phyloP scores from a whole-genome alignment of 1,140 invertebrate species.

The Drosophila suzukii region DNA sequence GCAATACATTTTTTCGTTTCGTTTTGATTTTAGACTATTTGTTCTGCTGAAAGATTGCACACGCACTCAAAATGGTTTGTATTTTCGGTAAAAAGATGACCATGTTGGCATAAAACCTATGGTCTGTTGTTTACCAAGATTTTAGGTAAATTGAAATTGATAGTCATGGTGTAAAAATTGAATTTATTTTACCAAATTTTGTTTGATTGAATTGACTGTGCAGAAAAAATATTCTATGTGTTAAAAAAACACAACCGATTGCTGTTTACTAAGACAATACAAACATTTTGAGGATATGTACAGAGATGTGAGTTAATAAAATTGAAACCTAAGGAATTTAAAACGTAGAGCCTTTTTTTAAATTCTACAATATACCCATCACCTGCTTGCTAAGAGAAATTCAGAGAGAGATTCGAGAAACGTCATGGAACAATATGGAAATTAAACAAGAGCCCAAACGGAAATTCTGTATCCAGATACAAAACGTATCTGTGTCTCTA shows the following conservation, averaged over 20 bases:
- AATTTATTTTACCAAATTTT: background rate
- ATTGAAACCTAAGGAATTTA: background rate
- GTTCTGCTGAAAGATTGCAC: slow-evolving; percentile 20
- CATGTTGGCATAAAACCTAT: background rate
- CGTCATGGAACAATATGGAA: slow-evolving; percentile 58
- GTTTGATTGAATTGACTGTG: background rate
- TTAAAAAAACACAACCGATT: background rate
- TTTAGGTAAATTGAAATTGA: slow-evolving; percentile 10
- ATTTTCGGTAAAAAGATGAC: background rate
- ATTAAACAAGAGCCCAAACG: slow-evolving; percentile 45
- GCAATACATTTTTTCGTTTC: slow-evolving; percentile 10
- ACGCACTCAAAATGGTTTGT: slow-evolving; percentile 15
- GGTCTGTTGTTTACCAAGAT: background rate
- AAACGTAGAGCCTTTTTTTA: background rate
- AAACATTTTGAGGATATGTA: background rate
- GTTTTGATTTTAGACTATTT: slow-evolving; percentile 21
- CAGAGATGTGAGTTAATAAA: background rate
- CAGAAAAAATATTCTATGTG: no score
- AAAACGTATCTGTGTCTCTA: slow-evolving; percentile 21
- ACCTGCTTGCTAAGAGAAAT: background rate
- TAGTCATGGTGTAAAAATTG: background rate
- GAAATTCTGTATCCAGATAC: slow-evolving; percentile 52
- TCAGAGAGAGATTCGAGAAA: slow-evolving; percentile 11
- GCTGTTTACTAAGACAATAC: background rate
- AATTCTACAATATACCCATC: background rate